A percentile compares a stretch with the other conserved stretches of the same genome.
Conservation (phyloP, 1,140 invertebrate species). For the Tetramorium simillimum region DNA sequence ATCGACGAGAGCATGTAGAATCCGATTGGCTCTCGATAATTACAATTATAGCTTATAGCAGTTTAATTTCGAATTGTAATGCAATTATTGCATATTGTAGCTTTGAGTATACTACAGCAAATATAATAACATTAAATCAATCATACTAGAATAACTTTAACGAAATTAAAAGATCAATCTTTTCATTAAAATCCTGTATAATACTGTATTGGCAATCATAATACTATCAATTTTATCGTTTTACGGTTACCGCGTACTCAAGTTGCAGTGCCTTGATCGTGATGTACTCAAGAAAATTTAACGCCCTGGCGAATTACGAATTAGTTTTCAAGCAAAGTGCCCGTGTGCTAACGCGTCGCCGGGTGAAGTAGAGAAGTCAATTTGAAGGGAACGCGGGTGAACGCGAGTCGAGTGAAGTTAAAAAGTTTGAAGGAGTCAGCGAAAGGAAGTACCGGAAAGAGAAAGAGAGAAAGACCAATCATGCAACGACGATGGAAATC, state of each 20-base stretch:
- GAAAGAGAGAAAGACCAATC: neutral
- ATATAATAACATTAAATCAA: neutral
- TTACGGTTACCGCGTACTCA: conserved; percentile 7
- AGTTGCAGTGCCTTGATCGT: neutral
- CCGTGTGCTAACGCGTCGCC: neutral
- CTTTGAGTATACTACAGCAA: neutral
- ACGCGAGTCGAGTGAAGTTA: neutral
- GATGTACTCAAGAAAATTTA: conserved; percentile 4
- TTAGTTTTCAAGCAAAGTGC: neutral
- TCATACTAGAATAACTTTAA: neutral
- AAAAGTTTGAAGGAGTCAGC: neutral
- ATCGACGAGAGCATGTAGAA: neutral
- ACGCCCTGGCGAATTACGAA: conserved; percentile 29
- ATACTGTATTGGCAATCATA: neutral
- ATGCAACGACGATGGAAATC: neutral
- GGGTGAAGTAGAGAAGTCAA: neutral
- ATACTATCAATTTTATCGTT: neutral
- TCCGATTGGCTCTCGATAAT: neutral
- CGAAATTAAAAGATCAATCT: neutral
- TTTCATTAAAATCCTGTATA: neutral
- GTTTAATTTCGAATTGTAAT: neutral
- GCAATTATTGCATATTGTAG: neutral
- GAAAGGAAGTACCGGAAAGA: neutral
- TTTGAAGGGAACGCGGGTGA: neutral
- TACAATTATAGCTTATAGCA: neutral